A percentile compares a stretch with the other conserved stretches of the same genome.
Evolutionary conservation across 2,113 vertebrate genomes (phyloP).

Genomic region (Colaptes auratus): DNA sequence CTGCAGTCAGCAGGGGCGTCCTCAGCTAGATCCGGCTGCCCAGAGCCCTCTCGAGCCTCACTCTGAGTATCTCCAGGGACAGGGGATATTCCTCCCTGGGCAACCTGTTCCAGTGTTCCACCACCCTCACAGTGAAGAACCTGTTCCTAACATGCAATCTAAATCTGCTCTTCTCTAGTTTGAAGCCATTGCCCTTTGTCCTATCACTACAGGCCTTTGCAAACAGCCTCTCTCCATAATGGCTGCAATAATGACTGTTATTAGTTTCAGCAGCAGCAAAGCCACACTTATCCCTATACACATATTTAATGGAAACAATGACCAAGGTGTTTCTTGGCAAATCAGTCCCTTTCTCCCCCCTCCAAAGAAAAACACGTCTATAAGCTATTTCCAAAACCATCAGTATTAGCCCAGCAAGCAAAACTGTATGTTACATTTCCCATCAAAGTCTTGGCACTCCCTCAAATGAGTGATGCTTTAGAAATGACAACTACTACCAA

Average conservation of each 20-base stretch:
- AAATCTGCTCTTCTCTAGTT: too few species aligned
- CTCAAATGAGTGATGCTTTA: not conserved
- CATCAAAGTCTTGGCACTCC: not conserved
- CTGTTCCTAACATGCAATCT: too few species aligned
- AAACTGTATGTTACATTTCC: not conserved
- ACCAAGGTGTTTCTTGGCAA: conserved; percentile 47
- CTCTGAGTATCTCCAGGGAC: too few species aligned
- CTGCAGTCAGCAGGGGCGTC: too few species aligned
- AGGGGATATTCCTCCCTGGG: too few species aligned
- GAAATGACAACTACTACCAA: not conserved
- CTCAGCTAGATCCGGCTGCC: too few species aligned
- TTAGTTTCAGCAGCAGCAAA: not conserved
- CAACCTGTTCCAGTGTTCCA: too few species aligned
- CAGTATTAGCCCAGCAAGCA: conserved; percentile 29
- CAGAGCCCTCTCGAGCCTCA: too few species aligned
- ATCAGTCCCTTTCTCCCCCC: not conserved
- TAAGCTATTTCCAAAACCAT: conserved; percentile 46
- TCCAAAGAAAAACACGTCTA: not conserved
- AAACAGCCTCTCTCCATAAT: too few species aligned
- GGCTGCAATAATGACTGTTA: not conserved
- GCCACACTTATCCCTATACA: conserved; percentile 16
- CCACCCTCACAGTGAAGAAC: too few species aligned
- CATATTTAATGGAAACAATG: conserved; percentile 41
- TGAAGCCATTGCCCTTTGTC: too few species aligned
- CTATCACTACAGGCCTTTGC: too few species aligned